Evolutionary conservation across 2,113 vertebrate species (phyloP).

Genomic region (Gambusia affinis): DNA sequence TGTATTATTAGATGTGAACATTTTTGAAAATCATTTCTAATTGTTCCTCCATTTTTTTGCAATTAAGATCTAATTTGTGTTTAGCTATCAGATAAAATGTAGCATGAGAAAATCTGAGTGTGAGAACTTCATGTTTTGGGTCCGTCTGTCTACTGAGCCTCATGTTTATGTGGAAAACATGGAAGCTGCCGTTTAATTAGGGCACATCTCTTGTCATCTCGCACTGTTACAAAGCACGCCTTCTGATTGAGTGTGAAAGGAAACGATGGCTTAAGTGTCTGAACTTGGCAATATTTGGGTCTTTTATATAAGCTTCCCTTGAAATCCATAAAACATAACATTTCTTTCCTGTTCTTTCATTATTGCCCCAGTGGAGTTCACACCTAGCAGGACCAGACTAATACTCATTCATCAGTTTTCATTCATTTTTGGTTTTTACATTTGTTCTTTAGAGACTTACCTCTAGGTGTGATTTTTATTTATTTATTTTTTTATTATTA

Average conservation of each 20-base stretch:
- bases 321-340: conserved; percentile 20
- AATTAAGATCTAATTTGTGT: too few species aligned
- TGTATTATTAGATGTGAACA: background rate
- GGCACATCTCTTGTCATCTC: background rate
- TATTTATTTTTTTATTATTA: background rate
- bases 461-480: background rate
- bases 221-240: background rate
- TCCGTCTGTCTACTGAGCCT: background rate
- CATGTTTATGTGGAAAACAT: background rate
- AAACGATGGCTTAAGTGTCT: conserved; percentile 24
- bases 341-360: background rate
- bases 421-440: background rate
- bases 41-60: background rate
- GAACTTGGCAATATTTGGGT: background rate
- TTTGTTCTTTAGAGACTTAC: background rate
- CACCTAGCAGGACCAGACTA: conserved; percentile 7
- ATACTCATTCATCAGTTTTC: background rate
- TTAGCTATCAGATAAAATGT: background rate
- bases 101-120: background rate
- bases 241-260: background rate
- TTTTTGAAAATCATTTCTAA: background rate
- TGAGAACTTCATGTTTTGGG: background rate
- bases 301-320: conserved; percentile 2
- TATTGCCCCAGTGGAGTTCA: conserved; percentile 13
- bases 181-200: background rate